phyloP scores from a whole-genome alignment of 2,797 vertebrate species.

The Caiman crocodilus region DNA sequence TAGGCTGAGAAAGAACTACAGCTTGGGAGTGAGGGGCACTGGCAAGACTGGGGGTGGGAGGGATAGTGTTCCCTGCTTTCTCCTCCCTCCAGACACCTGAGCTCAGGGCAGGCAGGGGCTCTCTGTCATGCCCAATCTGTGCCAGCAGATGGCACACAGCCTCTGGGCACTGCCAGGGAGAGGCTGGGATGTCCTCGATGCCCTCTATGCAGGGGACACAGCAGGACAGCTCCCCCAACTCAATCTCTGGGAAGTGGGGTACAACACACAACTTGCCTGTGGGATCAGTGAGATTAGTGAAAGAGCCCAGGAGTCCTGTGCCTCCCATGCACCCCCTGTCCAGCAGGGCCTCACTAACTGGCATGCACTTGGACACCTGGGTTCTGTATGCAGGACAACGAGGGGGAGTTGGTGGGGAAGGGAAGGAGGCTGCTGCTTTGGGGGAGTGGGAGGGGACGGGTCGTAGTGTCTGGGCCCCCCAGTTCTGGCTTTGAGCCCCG shows the following conservation, averaged over 20 bases:
- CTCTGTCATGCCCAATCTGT: neutral
- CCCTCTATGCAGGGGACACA: neutral
- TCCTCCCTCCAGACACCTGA: neutral
- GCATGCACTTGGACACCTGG: neutral
- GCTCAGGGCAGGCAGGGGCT: neutral
- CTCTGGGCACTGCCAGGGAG: neutral
- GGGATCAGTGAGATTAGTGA: neutral
- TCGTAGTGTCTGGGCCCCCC: neutral
- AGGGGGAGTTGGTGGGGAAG: neutral
- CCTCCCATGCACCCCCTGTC: neutral
- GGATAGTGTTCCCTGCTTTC: neutral
- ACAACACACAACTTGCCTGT: neutral
- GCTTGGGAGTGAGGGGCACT: neutral
- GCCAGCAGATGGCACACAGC: neutral
- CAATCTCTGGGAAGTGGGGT: too few species aligned
- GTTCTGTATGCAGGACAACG: neutral
- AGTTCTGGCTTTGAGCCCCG: neutral
- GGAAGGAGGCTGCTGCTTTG: neutral
- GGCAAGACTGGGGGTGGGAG: neutral
- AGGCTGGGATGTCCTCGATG: neutral
- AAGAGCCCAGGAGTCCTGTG: neutral
- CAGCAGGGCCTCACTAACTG: neutral
- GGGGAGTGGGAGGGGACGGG: neutral
- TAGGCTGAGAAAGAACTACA: slow-evolving; percentile 1
- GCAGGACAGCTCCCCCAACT: too few species aligned